Evolutionary conservation across 2,888 invertebrate genomes (phyloP).

Genomic region (Ochropleura plecta): DNA sequence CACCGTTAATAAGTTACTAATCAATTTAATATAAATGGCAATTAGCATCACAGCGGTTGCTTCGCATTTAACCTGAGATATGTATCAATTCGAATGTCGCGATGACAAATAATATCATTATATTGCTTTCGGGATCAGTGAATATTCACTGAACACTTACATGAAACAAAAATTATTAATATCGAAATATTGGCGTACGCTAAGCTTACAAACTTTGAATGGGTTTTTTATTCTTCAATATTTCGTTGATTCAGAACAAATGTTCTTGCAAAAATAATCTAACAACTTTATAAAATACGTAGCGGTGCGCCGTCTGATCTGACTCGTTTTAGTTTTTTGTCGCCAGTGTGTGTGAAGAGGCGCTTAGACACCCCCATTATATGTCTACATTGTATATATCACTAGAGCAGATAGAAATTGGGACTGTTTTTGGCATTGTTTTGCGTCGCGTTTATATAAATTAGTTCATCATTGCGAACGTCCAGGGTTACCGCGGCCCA

Average conservation of each 20-base stretch:
- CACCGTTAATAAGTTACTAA: too few species aligned
- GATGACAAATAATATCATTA: constrained; percentile 49
- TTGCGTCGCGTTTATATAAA: constrained; percentile 67
- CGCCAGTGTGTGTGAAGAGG: constrained; percentile 42
- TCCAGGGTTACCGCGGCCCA: constrained; percentile 57
- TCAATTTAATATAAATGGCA: neutral
- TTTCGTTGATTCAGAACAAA: constrained; percentile 4
- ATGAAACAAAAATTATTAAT: constrained; percentile 32
- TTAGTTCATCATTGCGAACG: constrained; percentile 64
- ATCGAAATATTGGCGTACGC: constrained; percentile 45
- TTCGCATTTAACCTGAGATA: constrained; percentile 3
- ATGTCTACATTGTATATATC: constrained; percentile 33
- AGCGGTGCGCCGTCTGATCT: neutral
- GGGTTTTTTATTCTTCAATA: constrained; percentile 23
- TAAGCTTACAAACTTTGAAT: constrained; percentile 26
- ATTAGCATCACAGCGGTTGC: neutral
- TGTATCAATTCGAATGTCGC: constrained; percentile 19
- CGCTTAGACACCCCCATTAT: constrained; percentile 13
- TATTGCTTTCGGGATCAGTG: constrained; percentile 48
- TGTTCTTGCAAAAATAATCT: neutral
- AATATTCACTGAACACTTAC: constrained; percentile 47
- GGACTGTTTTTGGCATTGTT: constrained; percentile 69
- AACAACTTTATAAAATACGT: neutral
- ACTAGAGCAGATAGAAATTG: constrained; percentile 65
- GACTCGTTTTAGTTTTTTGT: constrained; percentile 20